These are phyloP conservation scores for Salarias fasciatus DNA, from an alignment of 2,797 vertebrate genomes.

Conservation along the genomic window DNA sequence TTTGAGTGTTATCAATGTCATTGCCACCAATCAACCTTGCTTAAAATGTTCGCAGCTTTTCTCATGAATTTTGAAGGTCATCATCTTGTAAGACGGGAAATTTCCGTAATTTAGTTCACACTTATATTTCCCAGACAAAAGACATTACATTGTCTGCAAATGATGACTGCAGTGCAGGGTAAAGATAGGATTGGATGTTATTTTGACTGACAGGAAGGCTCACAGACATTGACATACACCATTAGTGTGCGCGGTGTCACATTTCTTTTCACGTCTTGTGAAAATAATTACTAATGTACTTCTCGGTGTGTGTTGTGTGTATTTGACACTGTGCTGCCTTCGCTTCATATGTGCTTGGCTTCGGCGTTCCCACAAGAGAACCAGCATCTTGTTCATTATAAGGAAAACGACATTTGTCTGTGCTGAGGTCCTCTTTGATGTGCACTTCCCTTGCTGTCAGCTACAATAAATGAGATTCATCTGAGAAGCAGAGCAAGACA, in stretches of 20 bases:
- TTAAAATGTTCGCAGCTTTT: background rate
- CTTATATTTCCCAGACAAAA: too few species aligned
- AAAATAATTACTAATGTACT: too few species aligned
- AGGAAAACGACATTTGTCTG: conserved; percentile 69
- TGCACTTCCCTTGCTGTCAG: conserved; percentile 68
- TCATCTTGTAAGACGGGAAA: conserved; percentile 1
- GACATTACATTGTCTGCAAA: too few species aligned
- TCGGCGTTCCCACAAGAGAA: conserved; percentile 42
- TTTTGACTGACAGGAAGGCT: too few species aligned
- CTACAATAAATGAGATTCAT: conserved; percentile 81
- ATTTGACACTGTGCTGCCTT: background rate
- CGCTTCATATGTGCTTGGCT: conserved; percentile 26
- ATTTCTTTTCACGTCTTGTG: too few species aligned
- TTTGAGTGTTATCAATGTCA: conserved; percentile 6
- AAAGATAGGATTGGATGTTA: too few species aligned
- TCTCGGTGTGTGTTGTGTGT: too few species aligned
- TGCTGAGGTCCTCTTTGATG: conserved; percentile 62
- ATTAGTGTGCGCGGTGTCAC: background rate
- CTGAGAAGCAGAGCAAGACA: conserved; percentile 75
- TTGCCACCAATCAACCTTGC: background rate
- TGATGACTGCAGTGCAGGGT: conserved; percentile 21
- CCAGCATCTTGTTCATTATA: conserved; percentile 65
- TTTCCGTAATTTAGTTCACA: too few species aligned
- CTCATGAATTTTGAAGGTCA: conserved; percentile 13
- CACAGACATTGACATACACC: background rate